These are phyloP conservation scores for Argentina silus DNA, from an alignment of 2,797 vertebrate species.

Conservation along the genomic window DNA sequence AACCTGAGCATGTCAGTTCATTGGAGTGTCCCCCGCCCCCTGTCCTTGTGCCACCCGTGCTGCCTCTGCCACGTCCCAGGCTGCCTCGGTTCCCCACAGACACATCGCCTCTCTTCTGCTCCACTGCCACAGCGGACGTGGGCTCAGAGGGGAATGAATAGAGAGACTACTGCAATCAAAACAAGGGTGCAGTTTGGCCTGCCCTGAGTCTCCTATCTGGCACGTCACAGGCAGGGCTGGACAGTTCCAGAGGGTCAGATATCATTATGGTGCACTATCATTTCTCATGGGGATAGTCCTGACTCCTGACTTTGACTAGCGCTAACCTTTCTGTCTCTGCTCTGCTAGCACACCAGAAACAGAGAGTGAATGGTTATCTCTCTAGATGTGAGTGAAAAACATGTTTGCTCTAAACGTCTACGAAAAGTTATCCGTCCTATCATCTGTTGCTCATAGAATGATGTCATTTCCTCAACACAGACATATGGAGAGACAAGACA, in stretches of 20 bases:
- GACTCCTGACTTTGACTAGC: not conserved
- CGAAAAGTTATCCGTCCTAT: not conserved
- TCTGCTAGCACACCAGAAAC: not conserved
- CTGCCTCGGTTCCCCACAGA: constrained; percentile 15
- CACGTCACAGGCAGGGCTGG: constrained; percentile 5
- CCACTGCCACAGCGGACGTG: constrained; percentile 35
- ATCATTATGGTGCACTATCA: not conserved
- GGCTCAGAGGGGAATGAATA: constrained; percentile 41
- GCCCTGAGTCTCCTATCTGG: constrained; percentile 25
- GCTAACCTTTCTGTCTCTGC: not conserved
- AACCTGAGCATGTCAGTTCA: not conserved
- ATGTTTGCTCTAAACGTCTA: not conserved
- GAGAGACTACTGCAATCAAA: constrained; percentile 39
- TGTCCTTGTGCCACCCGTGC: constrained; percentile 8
- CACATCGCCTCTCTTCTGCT: constrained; percentile 36
- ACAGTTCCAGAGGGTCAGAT: not conserved
- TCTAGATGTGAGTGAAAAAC: not conserved
- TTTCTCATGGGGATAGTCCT: not conserved
- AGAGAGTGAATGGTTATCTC: not conserved
- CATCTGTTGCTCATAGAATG: not conserved
- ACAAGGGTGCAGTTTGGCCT: constrained; percentile 36
- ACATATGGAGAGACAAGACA: not conserved
- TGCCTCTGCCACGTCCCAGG: not conserved
- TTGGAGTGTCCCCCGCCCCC: not conserved
- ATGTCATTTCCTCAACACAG: not conserved